Base-by-base conservation (phyloP, 2,113 vertebrate genomes). In the Cyprinus carpio region DNA sequence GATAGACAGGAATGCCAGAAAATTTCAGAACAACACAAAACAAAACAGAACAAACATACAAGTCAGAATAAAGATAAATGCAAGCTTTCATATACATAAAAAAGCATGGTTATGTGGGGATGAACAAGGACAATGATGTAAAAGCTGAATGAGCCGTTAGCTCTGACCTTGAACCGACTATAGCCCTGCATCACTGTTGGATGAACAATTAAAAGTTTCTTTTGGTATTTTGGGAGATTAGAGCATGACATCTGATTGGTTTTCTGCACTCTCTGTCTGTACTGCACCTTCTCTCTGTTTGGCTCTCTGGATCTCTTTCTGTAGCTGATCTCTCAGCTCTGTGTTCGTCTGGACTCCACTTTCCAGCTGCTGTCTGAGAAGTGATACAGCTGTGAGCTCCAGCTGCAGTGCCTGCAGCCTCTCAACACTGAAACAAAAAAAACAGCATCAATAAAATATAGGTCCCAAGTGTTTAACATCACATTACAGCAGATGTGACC, bases 351-450 rank as follows among this genome's bases (percentile, higher is more conserved):
- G 93, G 88, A 99, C 92, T 4, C 94, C 94, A 0, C 94, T 94
- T 85, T 99, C 96, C 2, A 99, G 94, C 77, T 97, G 96, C 88
- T 95, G 96, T 75, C 96, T 91, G 64, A 99, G 94, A 71, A 95
- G 90, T 29, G 93, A 92, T 86, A 99, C 89, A 0, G 92, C 93
- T 2, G 94, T 93, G 75, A 99, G 87, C 87, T 98, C 97, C 12
- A 95, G 89, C 64, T 97, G 96, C 87, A 98, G 90, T 76, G 90
- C 92, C 6, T 96, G 95, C 62, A 96, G 91, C 80, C 93, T 93
- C 89, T 93, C 92, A 65, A 90, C 90, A 65, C 95, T 96, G 92
- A 9, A 87, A 87, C 74, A 1, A 84, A 25, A 83, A 6, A 64
- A 23, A 43, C n/a, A 40, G 5, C 72, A 25, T 54, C 6, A 51